Percentiles rank a stretch among this genome's conserved stretches.
phyloP scores from a whole-genome alignment of 2,113 vertebrate species.

The Trematomus loennbergii region DNA sequence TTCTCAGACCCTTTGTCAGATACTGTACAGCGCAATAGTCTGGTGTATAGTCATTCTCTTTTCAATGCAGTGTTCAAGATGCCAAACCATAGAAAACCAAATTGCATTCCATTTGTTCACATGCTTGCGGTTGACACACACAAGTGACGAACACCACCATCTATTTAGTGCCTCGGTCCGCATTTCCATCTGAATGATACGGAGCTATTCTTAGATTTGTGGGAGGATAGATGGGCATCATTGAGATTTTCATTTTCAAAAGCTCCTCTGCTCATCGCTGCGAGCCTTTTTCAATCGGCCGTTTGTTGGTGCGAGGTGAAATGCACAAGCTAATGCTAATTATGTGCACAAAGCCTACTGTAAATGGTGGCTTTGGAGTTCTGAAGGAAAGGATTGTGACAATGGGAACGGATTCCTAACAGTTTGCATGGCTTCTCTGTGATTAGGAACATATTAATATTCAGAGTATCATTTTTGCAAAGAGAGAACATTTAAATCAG shows the following conservation, averaged over 20 bases:
- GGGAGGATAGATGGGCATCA: conserved; percentile 79
- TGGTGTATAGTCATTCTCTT: conserved; percentile 27
- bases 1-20: background rate
- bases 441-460: conserved; percentile 52
- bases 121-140: conserved; percentile 58
- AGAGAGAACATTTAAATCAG: background rate
- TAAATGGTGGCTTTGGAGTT: conserved; percentile 63
- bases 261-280: conserved; percentile 64
- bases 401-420: conserved; percentile 51
- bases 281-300: conserved; percentile 70
- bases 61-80: conserved; percentile 39
- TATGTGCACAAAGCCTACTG: conserved; percentile 68
- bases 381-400: conserved; percentile 52
- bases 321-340: conserved; percentile 69
- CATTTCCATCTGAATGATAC: conserved; percentile 82
- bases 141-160: conserved; percentile 64
- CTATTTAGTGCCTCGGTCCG: conserved; percentile 70
- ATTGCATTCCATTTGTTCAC: conserved; percentile 62
- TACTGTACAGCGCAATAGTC: background rate
- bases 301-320: conserved; percentile 61
- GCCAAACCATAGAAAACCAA: conserved; percentile 51
- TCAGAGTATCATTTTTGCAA: conserved; percentile 22
- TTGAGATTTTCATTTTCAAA: conserved; percentile 79
- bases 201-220: conserved; percentile 78
- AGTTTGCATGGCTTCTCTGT: conserved; percentile 42